phyloP scores from a whole-genome alignment of 2,113 vertebrate genomes.

The Chloropsis cyanopogon region DNA sequence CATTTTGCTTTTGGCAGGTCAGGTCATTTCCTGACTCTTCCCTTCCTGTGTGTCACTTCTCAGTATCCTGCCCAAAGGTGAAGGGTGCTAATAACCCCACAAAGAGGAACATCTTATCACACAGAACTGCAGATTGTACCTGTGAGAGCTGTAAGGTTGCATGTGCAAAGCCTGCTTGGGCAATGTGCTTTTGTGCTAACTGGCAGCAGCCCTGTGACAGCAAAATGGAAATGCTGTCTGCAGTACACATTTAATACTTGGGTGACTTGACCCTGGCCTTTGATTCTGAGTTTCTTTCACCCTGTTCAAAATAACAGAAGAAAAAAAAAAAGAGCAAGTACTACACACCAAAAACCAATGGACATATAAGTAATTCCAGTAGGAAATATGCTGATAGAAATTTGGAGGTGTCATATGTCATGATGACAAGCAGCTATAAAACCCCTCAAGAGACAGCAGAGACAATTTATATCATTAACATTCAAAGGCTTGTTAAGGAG shows the following conservation, averaged over 20 bases:
- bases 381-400: background rate
- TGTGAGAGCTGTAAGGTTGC: background rate
- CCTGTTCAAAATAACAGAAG: background rate
- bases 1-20: rapidly evolving
- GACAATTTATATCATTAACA: background rate
- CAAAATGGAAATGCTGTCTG: background rate
- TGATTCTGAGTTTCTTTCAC: background rate
- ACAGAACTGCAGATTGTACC: background rate
- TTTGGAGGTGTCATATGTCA: background rate
- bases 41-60: background rate
- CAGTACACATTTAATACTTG: background rate
- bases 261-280: background rate
- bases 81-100: background rate
- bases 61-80: background rate
- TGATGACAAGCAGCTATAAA: background rate
- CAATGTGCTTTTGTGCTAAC: background rate
- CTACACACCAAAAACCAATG: background rate
- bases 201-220: background rate
- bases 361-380: background rate
- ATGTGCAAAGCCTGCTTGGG: background rate
- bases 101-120: background rate
- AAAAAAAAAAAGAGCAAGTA: background rate
- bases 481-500: background rate
- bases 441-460: background rate
- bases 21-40: background rate